Evolutionary conservation across 2,888 invertebrate species (phyloP).

Genomic region (Drosophila diplacantha): DNA sequence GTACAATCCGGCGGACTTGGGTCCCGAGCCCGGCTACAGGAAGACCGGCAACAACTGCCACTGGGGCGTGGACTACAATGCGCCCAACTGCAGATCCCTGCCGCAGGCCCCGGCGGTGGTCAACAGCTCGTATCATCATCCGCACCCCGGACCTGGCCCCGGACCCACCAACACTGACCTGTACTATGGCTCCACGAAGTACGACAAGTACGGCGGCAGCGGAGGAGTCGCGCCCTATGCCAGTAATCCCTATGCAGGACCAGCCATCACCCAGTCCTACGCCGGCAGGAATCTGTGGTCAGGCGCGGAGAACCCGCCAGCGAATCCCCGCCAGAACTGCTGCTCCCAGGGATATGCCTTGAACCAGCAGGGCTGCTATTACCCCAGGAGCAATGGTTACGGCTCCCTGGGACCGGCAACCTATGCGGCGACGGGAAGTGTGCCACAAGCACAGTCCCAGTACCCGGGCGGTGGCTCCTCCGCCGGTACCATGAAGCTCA

Average conservation of each 20-base stretch:
- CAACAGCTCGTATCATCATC: conserved; percentile 50
- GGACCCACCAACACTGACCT: conserved; percentile 40
- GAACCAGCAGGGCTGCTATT: conserved; percentile 67
- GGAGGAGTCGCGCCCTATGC: conserved; percentile 27
- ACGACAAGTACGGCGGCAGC: conserved; percentile 61
- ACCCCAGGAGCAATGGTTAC: conserved; percentile 55
- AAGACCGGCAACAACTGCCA: conserved; percentile 59
- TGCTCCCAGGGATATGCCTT: conserved; percentile 62
- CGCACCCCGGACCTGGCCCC: conserved; percentile 38
- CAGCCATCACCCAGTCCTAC: conserved; percentile 42
- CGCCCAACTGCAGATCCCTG: conserved; percentile 56
- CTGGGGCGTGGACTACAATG: conserved; percentile 66
- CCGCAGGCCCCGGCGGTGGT: conserved; percentile 38
- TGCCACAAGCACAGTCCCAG: conserved; percentile 29
- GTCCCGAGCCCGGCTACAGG: conserved; percentile 51
- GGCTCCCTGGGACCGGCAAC: conserved; percentile 10
- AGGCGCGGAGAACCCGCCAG: conserved; percentile 33
- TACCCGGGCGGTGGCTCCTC: conserved; percentile 28
- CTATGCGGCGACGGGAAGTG: conserved; percentile 12
- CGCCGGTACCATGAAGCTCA: conserved; percentile 55
- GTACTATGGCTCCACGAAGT: conserved; percentile 55
- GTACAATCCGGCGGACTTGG: conserved; percentile 55
- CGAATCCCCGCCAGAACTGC: conserved; percentile 63
- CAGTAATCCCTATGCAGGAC: conserved; percentile 49
- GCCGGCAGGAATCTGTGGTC: conserved; percentile 60